Base-by-base conservation (phyloP, 2,888 invertebrate species). In the Sycophila texana region DNA sequence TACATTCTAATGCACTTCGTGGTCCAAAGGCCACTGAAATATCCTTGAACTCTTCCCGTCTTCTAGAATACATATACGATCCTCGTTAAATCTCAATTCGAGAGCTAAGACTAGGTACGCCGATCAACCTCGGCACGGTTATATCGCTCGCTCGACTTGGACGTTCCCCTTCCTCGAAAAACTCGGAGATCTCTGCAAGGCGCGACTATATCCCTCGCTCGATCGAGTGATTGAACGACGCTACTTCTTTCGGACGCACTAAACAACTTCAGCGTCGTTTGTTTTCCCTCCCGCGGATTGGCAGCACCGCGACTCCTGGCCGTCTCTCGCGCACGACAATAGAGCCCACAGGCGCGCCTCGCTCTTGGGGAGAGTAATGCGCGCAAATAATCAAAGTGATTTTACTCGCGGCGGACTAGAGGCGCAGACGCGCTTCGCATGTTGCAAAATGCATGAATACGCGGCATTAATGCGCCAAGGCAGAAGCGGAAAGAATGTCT, bases 371-470 rank as follows among this genome's bases (percentile, higher is more conserved):
- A 76, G 76, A 80, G 63, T 80, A 76, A 76, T 76, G 76, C 63
- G 72, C 76, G 72, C 80, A 67, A 73, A 80, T 80, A 80, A 80
- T 80, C 80, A 73, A 76, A 76, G 80, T 76, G 80, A 76, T 80
- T 76, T 79, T 65, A 60, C 39, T 51, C 47, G 61, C 51, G 51
- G 53, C 22, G n/a, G n/a, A n/a, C 14, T 49, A 18, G 26, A 26
- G 39, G 22, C n/a, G n/a, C 49, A 58, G 65, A 39, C 55, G n/a
- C n/a, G n/a, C 49, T 57, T 49, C 51, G n/a, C 63, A 20, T 49
- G 76, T 80, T 75, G 80, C 76, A 80, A 80, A 80, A 80, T 79
- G 72, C 73, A 80, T 80, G 80, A 80, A 68, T 73, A 61, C 67
- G 30, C 65, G 60, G 74, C 74, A 79, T 79, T 73, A 61, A 73